A percentile compares a stretch with the other conserved stretches of the same genome.
phyloP scores from a whole-genome alignment of 30 jellyfish, hydroid and myxozoan species.

The Mastigias papua region DNA sequence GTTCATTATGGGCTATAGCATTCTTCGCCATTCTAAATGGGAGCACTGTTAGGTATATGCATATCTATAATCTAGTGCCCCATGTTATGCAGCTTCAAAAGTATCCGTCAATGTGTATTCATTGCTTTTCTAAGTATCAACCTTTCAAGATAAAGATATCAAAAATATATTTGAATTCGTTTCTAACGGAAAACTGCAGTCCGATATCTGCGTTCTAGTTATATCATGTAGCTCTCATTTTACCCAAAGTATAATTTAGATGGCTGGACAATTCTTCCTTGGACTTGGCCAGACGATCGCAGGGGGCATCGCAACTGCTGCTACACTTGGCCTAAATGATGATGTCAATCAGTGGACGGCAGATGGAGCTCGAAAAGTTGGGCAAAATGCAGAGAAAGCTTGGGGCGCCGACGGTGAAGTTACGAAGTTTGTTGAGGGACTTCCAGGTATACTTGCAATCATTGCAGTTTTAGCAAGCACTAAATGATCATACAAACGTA shows the following conservation, averaged over 20 bases:
- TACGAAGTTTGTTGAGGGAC: conserved; percentile 21
- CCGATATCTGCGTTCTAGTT: not conserved
- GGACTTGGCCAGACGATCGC: conserved; percentile 39
- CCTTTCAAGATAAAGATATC: not conserved
- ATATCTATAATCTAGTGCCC: no score
- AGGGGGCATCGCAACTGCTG: conserved; percentile 38
- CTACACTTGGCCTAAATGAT: conserved; percentile 12
- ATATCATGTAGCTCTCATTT: not conserved
- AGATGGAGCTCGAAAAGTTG: conserved; percentile 26
- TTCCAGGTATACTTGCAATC: conserved; percentile 9
- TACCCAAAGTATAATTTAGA: not conserved
- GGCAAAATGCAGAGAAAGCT: conserved; percentile 43
- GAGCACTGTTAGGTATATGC: no score
- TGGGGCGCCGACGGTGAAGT: conserved; percentile 55
- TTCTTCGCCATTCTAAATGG: no score
- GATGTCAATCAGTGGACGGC: conserved; percentile 33
- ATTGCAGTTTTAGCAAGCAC: not conserved
- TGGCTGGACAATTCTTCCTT: conserved; percentile 24
- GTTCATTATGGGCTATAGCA: no score
- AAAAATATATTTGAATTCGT: no score
- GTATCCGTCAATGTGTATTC: no score
- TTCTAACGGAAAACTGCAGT: not conserved
- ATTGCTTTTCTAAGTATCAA: not conserved
- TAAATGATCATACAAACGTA: no score
- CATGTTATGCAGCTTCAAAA: no score